phyloP scores from a whole-genome alignment of 1,140 invertebrate species.

The Listronotus oregonensis region DNA sequence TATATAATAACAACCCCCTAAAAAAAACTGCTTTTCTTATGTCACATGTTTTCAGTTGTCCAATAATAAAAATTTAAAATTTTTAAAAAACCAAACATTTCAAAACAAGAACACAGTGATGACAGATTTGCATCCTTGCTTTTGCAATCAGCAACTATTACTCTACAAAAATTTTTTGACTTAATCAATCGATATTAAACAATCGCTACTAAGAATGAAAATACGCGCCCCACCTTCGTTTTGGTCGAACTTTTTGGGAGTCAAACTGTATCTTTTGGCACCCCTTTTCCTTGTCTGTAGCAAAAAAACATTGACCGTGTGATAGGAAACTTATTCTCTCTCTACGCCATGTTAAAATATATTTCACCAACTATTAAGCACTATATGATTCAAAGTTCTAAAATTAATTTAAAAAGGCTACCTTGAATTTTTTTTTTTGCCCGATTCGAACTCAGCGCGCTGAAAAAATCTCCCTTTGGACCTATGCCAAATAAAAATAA shows the following conservation, averaged over 20 bases:
- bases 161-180: constrained; percentile 3
- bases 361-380: constrained; percentile 47
- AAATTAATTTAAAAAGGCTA: constrained; percentile 48
- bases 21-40: too few relatives aligned
- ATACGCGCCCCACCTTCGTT: constrained; percentile 41
- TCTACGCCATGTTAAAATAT: constrained; percentile 45
- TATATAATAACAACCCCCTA: too few relatives aligned
- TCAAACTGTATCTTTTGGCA: constrained; percentile 53
- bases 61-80: too few relatives aligned
- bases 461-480: constrained; percentile 46
- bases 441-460: constrained; percentile 43
- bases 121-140: background rate
- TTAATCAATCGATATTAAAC: constrained; percentile 12
- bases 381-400: constrained; percentile 52
- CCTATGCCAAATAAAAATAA: constrained; percentile 41
- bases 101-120: background rate
- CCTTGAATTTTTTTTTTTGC: constrained; percentile 52
- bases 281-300: constrained; percentile 51
- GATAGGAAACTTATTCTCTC: constrained; percentile 35
- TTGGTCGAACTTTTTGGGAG: constrained; percentile 29
- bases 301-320: constrained; percentile 42
- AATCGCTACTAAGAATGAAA: constrained; percentile 18
- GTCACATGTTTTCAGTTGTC: too few relatives aligned
- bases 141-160: background rate
- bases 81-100: too few relatives aligned